Percentiles rank a stretch among this genome's conserved stretches.
Evolutionary conservation across 2,888 invertebrate genomes (phyloP).

Genomic region (Octonoba sinensis): DNA sequence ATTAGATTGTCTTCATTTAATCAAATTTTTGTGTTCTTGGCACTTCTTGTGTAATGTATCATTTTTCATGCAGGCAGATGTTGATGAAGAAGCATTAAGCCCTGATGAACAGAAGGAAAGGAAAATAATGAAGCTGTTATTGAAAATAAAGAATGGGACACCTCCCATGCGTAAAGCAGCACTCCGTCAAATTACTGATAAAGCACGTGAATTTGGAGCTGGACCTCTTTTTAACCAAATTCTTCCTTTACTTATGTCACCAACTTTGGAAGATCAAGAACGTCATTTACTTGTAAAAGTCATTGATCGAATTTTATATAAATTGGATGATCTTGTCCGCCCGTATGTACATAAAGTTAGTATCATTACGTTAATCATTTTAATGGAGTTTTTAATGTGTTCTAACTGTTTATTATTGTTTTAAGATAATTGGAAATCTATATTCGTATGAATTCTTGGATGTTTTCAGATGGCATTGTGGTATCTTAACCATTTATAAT

Average conservation of each 20-base stretch:
- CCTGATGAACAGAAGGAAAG: slow-evolving; percentile 98
- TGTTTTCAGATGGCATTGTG: not conserved
- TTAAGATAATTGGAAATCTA: too few species aligned
- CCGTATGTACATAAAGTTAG: slow-evolving; percentile 97
- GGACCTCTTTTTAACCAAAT: slow-evolving; percentile 99
- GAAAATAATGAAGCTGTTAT: slow-evolving; percentile 97
- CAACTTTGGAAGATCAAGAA: slow-evolving; percentile 99
- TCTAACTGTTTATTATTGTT: too few species aligned
- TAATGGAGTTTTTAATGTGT: not conserved
- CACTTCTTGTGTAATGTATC: not conserved
- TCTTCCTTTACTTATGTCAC: slow-evolving; percentile 98
- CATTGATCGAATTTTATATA: slow-evolving; percentile 97
- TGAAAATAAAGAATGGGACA: slow-evolving; percentile 99
- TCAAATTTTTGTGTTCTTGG: not conserved
- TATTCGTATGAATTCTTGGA: not conserved
- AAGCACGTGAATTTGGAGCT: slow-evolving; percentile 97
- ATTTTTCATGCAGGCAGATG: slow-evolving; percentile 78
- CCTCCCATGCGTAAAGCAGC: slow-evolving; percentile 99
- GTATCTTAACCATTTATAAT: too few species aligned
- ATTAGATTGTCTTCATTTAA: not conserved
- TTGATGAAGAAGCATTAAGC: slow-evolving; percentile 94
- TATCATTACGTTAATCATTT: too few species aligned
- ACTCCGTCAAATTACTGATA: slow-evolving; percentile 96
- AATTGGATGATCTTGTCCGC: slow-evolving; percentile 96
- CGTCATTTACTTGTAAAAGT: slow-evolving; percentile 98